These are phyloP conservation scores for Psilopogon haemacephalus DNA, from an alignment of 2,113 vertebrate genomes.

Conservation along the genomic window DNA sequence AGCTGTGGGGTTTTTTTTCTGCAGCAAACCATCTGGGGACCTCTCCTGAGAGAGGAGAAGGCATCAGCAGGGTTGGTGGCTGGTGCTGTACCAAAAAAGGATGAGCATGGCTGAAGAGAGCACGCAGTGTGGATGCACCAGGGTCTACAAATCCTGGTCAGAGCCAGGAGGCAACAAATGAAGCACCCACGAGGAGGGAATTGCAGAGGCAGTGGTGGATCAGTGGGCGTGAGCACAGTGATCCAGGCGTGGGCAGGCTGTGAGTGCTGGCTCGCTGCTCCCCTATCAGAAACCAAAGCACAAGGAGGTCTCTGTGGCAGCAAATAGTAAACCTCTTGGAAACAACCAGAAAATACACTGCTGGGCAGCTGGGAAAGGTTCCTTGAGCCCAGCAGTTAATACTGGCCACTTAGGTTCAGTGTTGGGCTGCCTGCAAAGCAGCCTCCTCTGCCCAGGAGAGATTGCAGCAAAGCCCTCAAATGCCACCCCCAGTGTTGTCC, in stretches of 20 bases:
- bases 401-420: background rate
- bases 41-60: background rate
- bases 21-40: background rate
- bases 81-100: rapidly evolving
- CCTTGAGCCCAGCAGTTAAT: background rate
- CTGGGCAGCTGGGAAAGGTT: background rate
- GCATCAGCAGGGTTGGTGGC: background rate
- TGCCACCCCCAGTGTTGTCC: background rate
- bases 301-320: background rate
- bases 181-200: background rate
- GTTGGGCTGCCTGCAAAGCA: background rate
- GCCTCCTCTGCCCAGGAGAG: background rate
- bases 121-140: background rate
- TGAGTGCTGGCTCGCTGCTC: background rate
- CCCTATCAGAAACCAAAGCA: background rate
- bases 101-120: background rate
- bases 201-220: background rate
- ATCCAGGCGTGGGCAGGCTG: background rate
- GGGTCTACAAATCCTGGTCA: background rate
- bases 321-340: background rate
- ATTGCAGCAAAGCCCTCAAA: background rate
- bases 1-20: background rate
- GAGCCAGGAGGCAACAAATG: background rate
- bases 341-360: background rate
- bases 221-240: background rate